phyloP scores from a whole-genome alignment of 2,888 invertebrate genomes.

The Liodrosophila aerea region DNA sequence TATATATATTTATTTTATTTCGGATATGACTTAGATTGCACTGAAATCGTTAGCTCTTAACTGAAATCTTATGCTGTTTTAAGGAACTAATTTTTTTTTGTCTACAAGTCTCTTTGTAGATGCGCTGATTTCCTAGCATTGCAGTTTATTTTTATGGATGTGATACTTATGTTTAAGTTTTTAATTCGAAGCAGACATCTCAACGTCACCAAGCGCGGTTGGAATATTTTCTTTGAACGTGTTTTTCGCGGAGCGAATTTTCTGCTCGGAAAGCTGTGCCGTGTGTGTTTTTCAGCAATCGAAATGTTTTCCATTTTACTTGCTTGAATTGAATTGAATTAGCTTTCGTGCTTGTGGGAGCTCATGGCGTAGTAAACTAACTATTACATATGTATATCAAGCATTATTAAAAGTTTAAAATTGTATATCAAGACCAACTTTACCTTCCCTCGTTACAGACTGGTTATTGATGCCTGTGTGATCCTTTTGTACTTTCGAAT shows the following conservation, averaged over 20 bases:
- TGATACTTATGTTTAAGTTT: conserved; percentile 43
- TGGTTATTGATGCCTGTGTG: conserved; percentile 68
- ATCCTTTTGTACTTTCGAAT: conserved; percentile 70
- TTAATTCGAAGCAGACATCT: conserved; percentile 55
- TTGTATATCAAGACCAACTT: conserved; percentile 50
- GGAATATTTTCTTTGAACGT: conserved; percentile 50
- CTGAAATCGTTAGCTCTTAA: no score
- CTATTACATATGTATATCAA: conserved; percentile 35
- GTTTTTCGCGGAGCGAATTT: conserved; percentile 64
- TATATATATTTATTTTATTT: no score
- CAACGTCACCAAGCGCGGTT: conserved; percentile 26
- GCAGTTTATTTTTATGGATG: neutral
- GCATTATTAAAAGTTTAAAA: neutral
- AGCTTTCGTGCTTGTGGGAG: conserved; percentile 78
- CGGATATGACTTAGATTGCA: no score
- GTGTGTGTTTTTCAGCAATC: conserved; percentile 65
- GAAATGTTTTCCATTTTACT: conserved; percentile 77
- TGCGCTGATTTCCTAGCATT: conserved; percentile 7
- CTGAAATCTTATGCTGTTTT: no score
- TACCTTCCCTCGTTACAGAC: conserved; percentile 74
- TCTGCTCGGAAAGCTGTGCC: conserved; percentile 72
- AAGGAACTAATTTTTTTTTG: no score
- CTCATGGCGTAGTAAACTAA: conserved; percentile 76
- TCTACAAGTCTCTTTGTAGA: conserved; percentile 33
- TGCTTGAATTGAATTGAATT: no score